Conservation (phyloP, 1,140 invertebrate species). For the Drosophila leontia region DNA sequence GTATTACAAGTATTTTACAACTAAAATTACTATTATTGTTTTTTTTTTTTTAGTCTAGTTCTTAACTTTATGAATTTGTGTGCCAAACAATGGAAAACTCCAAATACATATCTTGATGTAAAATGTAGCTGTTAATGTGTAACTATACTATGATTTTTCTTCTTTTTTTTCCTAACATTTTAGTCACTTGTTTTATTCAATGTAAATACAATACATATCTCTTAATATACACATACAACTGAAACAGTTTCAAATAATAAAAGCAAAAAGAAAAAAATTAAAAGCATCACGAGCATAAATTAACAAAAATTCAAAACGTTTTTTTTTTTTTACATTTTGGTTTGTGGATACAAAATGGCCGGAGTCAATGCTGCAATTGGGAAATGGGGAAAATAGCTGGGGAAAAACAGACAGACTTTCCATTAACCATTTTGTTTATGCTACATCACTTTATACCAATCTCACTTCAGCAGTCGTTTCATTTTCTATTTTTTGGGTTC, state of each 20-base stretch:
- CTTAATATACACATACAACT: slow-evolving; percentile 19
- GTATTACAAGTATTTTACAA: slow-evolving; percentile 73
- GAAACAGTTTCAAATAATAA: slow-evolving; percentile 44
- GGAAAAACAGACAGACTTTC: slow-evolving; percentile 29
- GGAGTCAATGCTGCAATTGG: slow-evolving; percentile 28
- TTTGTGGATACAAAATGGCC: slow-evolving; percentile 38
- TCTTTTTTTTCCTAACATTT: slow-evolving; percentile 27
- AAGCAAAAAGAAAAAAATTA: slow-evolving; percentile 24
- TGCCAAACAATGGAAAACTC: slow-evolving; percentile 40
- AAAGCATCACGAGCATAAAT: slow-evolving; percentile 29
- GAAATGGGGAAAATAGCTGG: slow-evolving; percentile 21
- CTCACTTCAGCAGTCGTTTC: slow-evolving; percentile 6
- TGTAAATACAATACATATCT: slow-evolving; percentile 37
- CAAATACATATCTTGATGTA: slow-evolving; percentile 29
- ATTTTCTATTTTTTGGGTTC: not conserved
- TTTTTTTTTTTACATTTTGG: not conserved
- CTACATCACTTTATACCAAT: slow-evolving; percentile 6
- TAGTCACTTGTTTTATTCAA: slow-evolving; percentile 21
- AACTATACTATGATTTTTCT: slow-evolving; percentile 30
- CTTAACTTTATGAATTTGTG: slow-evolving; percentile 46
- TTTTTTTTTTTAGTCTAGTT: slow-evolving; percentile 50
- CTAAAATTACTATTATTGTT: slow-evolving; percentile 12
- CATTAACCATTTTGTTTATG: slow-evolving; percentile 60
- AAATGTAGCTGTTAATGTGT: slow-evolving; percentile 33
- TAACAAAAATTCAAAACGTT: slow-evolving; percentile 21